Percentiles rank a stretch among this genome's conserved stretches.
Evolutionary conservation across 1,140 invertebrate species (phyloP).

Genomic region (Drosophila miranda): DNA sequence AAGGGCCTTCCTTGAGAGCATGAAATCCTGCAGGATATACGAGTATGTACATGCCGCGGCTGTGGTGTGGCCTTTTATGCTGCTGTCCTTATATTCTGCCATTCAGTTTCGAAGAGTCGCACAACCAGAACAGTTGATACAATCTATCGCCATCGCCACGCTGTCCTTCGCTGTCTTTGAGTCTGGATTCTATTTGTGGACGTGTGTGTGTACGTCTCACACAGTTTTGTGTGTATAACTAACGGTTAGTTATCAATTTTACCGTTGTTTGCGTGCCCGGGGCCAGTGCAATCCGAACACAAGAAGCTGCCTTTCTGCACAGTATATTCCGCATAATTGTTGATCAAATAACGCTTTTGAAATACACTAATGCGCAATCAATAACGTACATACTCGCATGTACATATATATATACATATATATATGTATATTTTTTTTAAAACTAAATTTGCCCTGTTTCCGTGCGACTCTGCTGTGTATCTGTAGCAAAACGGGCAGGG

Average conservation of each 20-base stretch:
- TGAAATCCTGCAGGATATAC: constrained; percentile 68
- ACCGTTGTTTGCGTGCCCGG: constrained; percentile 17
- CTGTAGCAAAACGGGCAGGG: constrained; percentile 12
- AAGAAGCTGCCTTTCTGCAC: neutral
- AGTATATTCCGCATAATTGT: no score
- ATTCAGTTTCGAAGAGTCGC: constrained; percentile 68
- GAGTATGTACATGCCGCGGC: constrained; percentile 26
- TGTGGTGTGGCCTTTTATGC: constrained; percentile 58
- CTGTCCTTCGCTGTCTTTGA: constrained; percentile 21
- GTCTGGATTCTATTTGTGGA: constrained; percentile 27
- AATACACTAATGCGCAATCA: neutral
- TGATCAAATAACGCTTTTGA: neutral
- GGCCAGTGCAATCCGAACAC: constrained; percentile 2
- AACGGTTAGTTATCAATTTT: constrained; percentile 59
- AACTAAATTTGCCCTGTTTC: neutral
- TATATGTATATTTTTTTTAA: no score
- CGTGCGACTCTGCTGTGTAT: constrained; percentile 14
- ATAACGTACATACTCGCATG: neutral
- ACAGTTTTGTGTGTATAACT: constrained; percentile 75
- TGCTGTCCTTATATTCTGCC: constrained; percentile 55
- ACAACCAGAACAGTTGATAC: constrained; percentile 67
- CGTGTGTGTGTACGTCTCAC: constrained; percentile 16
- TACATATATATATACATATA: no score
- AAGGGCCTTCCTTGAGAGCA: constrained; percentile 37
- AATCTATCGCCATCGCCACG: constrained; percentile 24